Base-by-base conservation (phyloP, 2,113 vertebrate species). In the Romanogobio albipinnatus region DNA sequence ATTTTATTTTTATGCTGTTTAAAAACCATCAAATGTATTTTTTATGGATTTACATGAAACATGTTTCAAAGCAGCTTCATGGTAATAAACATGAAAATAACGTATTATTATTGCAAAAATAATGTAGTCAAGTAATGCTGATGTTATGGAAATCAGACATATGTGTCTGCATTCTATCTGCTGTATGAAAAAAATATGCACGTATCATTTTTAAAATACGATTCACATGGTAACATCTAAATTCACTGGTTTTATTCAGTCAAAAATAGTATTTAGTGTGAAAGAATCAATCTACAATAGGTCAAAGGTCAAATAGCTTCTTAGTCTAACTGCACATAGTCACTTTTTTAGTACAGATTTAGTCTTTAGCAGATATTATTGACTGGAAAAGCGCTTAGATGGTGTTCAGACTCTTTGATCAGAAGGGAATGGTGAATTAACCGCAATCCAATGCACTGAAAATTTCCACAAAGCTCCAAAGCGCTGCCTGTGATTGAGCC, bases 401-500 rank as follows among this genome's bases (percentile, higher is more conserved):
- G 53, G 53, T 61, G 11, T 73, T 56, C 74, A 76, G 26, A 76
- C 49, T 76, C 74, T 53, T 59, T 58, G 51, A 78, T 78, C 19
- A 59, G 74, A 76, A 5, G 24, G n/a, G 15, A 81, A 81, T 49
- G 59, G 24, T 6, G 39, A 64, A 81, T 45, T 61, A 79, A 79
- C 9, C 0, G 4, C 61, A 81, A 64, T 81, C 47, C 79, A 36
- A 81, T 68, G 66, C 36, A 56, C 56, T 43, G 36, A 68, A 19
- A 81, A 81, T 29, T n/a, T 81, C 45, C 45, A 66, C 59, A 81
- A 66, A 81, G 56, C 77, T 80, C 58, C n/a, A 22, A 75, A 75
- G 17, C 0, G 11, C 3, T 33, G 33, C 43, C 53, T 71, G n/a
- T 14, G 47, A 59, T 71, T 45, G 66, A 73, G 14, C 49, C 47